Conservation (phyloP, 2,888 invertebrate species). For the Spodoptera picta region DNA sequence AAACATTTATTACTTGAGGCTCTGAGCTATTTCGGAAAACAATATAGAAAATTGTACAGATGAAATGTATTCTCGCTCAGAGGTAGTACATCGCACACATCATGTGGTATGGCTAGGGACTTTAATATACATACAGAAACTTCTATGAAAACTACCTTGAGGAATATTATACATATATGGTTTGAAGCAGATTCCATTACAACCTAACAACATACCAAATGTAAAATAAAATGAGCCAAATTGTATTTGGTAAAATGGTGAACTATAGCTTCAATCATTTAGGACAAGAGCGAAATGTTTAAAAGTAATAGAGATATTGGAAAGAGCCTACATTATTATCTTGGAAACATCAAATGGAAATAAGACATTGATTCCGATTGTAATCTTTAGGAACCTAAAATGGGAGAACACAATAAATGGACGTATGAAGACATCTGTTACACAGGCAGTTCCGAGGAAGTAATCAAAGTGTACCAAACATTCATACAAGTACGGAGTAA, state of each 20-base stretch:
- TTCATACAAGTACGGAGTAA: slow-evolving; percentile 42
- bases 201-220: slow-evolving; percentile 1
- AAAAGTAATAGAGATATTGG: too few relatives aligned
- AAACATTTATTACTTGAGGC: background rate
- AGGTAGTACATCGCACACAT: slow-evolving; percentile 27
- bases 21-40: slow-evolving; percentile 8
- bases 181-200: slow-evolving; percentile 43
- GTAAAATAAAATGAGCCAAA: slow-evolving; percentile 1
- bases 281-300: too few relatives aligned
- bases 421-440: slow-evolving; percentile 26
- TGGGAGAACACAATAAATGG: slow-evolving; percentile 18
- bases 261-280: too few relatives aligned
- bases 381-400: slow-evolving; percentile 11
- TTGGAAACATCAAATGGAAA: too few relatives aligned
- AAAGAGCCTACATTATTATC: too few relatives aligned
- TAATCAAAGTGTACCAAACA: slow-evolving; percentile 38
- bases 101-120: slow-evolving; percentile 41
- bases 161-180: slow-evolving; percentile 29
- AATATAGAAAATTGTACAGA: background rate
- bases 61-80: slow-evolving; percentile 1
- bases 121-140: slow-evolving; percentile 54
- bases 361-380: too few relatives aligned
- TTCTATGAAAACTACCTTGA: slow-evolving; percentile 45
- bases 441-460: slow-evolving; percentile 25
- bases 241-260: too few relatives aligned